Evolutionary conservation across 2,113 vertebrate genomes (phyloP).

Genomic region (Corynorhinus townsendii): DNA sequence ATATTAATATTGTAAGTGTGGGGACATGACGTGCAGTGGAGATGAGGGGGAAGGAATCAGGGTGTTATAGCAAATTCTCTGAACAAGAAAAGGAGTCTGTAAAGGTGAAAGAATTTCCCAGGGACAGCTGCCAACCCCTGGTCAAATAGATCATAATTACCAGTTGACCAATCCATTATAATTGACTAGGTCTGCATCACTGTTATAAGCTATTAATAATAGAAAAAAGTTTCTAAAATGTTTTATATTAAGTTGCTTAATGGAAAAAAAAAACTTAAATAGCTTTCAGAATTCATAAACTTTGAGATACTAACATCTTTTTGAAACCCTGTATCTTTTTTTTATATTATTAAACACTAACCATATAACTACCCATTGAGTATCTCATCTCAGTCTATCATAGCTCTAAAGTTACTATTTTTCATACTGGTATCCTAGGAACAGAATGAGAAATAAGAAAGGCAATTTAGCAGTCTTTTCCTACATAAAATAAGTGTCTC

Average conservation of each 20-base stretch:
- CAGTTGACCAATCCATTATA: background rate
- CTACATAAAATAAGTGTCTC: background rate
- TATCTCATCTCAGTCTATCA: background rate
- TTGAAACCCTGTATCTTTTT: background rate
- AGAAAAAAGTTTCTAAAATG: background rate
- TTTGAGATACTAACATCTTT: background rate
- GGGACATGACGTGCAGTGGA: background rate
- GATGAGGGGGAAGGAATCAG: background rate
- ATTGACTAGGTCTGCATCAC: background rate
- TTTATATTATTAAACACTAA: background rate
- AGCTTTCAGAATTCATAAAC: slow-evolving; percentile 28
- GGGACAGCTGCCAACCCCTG: background rate
- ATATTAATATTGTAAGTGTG: background rate
- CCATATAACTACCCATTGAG: background rate
- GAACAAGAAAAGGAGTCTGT: background rate
- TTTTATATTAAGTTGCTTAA: background rate
- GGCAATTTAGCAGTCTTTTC: background rate
- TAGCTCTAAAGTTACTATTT: background rate
- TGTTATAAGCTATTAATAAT: background rate
- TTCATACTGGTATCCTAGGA: background rate
- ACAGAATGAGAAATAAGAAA: background rate
- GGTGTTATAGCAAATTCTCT: background rate
- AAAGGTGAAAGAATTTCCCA: background rate
- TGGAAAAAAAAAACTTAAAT: background rate
- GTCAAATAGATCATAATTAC: background rate